Conservation (phyloP, 2,797 vertebrate species). For the Sebastes jordani region DNA sequence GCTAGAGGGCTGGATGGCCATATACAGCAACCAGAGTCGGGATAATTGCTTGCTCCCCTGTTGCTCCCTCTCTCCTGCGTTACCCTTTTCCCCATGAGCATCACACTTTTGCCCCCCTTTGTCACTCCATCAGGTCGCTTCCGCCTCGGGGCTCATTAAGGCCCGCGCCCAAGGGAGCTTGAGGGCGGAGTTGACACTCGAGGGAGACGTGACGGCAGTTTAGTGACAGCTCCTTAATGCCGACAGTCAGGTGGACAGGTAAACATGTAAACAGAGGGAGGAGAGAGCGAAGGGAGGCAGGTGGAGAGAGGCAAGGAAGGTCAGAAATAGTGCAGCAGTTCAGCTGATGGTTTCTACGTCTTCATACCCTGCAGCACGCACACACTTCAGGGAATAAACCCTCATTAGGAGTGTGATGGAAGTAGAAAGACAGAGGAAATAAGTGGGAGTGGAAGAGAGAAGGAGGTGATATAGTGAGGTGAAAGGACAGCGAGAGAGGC, state of each 20-base stretch:
- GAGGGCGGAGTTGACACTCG: neutral
- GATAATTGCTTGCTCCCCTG: slow-evolving; percentile 58
- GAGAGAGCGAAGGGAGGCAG: neutral
- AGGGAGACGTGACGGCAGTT: slow-evolving; percentile 17
- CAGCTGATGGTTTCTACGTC: slow-evolving; percentile 43
- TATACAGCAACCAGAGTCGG: slow-evolving; percentile 4
- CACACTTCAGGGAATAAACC: slow-evolving; percentile 28
- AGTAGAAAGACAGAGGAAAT: slow-evolving; percentile 14
- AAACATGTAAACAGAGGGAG: slow-evolving; percentile 35
- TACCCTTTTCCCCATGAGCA: slow-evolving; percentile 21
- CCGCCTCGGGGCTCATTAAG: slow-evolving; percentile 63
- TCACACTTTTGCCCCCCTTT: slow-evolving; percentile 19
- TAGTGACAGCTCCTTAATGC: slow-evolving; percentile 54
- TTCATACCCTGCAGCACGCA: neutral
- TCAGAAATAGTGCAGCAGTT: slow-evolving; percentile 36
- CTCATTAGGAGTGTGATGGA: slow-evolving; percentile 54
- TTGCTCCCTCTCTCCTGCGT: slow-evolving; percentile 7
- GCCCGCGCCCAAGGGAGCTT: slow-evolving; percentile 1
- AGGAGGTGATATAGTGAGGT: neutral
- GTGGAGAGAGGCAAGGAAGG: slow-evolving; percentile 19
- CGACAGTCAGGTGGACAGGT: slow-evolving; percentile 46
- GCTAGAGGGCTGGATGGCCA: slow-evolving; percentile 28
- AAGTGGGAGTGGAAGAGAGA: slow-evolving; percentile 10
- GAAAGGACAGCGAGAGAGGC: slow-evolving; percentile 11
- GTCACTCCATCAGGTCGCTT: slow-evolving; percentile 5